Base-by-base conservation (phyloP, 2,113 vertebrate species). In the Phalacrocorax carbo region DNA sequence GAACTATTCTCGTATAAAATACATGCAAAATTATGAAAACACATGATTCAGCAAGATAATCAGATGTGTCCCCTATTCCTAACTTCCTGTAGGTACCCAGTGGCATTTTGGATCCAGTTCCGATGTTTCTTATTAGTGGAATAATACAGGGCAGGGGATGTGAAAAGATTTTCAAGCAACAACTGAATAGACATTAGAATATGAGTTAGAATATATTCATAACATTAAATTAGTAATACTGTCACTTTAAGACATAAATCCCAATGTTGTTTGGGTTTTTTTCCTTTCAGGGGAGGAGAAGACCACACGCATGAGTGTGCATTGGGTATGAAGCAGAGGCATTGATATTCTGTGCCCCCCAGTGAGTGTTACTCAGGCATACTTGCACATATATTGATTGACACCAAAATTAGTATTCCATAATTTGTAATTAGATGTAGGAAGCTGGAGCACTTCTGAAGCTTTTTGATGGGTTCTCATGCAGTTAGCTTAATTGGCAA, bases 401-500 rank as follows among this genome's bases (percentile, higher is more conserved):
- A 96, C 68, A 94, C 66, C 23, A 36, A 95, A 97, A 98, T 98
- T 93, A 97, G 93, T 83, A 95, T 86, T 97, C 92, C 1, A 2
- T 85, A 96, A 97, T 97, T 93, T 97, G 96, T 94, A 98, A 98
- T 97, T 96, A 97, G 82, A 94, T 46, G 91, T 89, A 97, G 94
- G 94, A 98, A 97, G 88, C 90, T 91, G 60, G 78, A 94, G 66
- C 80, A 96, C 96, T 97, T 97, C 90, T 93, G 96, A 91, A 90
- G 82, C 80, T 77, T 96, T 98, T 40, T 97, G 94, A 94, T 91
- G 96, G 86, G 32, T 96, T 97, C 94, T 97, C 86, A 88, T 25
- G 27, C 83, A 95, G 78, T 65, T 91, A 93, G 51, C 83, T 96
- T 96, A 97, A 96, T 77, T 96, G 76, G 72, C 69, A 96, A 44